These are phyloP conservation scores for Pygoscelis adeliae DNA, from an alignment of 2,113 vertebrate species.

Conservation along the genomic window DNA sequence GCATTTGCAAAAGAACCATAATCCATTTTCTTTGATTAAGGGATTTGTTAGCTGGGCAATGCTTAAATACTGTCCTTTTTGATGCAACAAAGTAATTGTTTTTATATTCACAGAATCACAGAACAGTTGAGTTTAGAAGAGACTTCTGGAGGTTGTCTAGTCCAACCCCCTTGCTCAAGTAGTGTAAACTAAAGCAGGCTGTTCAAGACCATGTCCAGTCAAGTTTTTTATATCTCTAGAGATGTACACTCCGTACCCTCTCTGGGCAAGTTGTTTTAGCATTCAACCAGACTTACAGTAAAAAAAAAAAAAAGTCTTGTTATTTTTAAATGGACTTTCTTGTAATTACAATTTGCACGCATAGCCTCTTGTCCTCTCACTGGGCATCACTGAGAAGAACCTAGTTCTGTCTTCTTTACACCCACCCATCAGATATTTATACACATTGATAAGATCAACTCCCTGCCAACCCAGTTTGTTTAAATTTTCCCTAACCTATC, in stretches of 20 bases:
- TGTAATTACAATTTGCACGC: background rate
- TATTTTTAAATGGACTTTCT: background rate
- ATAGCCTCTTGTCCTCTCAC: background rate
- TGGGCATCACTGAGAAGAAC: background rate
- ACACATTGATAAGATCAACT: background rate
- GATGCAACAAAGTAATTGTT: background rate
- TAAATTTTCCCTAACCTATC: background rate
- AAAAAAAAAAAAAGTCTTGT: background rate
- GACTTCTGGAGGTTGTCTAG: background rate
- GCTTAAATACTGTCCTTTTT: background rate
- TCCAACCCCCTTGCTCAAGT: background rate
- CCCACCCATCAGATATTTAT: background rate
- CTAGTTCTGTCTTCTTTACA: background rate
- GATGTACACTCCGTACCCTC: background rate
- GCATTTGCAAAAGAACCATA: background rate
- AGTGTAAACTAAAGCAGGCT: background rate
- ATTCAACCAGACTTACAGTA: background rate
- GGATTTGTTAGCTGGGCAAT: background rate
- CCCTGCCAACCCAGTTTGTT: background rate
- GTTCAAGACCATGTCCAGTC: background rate
- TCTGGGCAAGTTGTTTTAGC: background rate
- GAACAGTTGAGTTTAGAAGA: background rate
- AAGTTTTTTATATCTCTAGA: background rate
- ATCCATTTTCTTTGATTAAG: constrained; percentile 11
- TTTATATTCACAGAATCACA: background rate